A percentile compares a stretch with the other conserved stretches of the same genome.
phyloP scores from a whole-genome alignment of 2,888 invertebrate genomes.

The Drosophila anomalata region DNA sequence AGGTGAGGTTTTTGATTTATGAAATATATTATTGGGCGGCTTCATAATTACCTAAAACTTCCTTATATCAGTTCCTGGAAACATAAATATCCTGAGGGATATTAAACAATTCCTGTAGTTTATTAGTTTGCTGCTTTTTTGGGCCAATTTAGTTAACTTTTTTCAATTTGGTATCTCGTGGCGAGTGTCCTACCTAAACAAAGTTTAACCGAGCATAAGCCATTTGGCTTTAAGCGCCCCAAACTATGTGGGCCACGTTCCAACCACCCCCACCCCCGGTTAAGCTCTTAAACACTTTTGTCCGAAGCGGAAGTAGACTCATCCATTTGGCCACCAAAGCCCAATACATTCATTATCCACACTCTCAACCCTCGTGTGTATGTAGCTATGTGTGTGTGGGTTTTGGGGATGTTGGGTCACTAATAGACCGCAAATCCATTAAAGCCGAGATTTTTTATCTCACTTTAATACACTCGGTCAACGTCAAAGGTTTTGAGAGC shows the following conservation, averaged over 20 bases:
- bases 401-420: slow-evolving; percentile 45
- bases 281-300: slow-evolving; percentile 59
- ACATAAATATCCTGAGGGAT: neutral
- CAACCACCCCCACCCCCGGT: slow-evolving; percentile 3
- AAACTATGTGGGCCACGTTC: slow-evolving; percentile 26
- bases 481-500: slow-evolving; percentile 70
- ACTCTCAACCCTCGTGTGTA: slow-evolving; percentile 13
- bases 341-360: slow-evolving; percentile 74
- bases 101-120: neutral
- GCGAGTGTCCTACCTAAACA: slow-evolving; percentile 20
- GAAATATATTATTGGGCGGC: neutral
- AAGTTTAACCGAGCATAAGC: slow-evolving; percentile 45
- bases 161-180: slow-evolving; percentile 1
- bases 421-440: slow-evolving; percentile 80
- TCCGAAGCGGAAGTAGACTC: slow-evolving; percentile 64
- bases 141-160: neutral
- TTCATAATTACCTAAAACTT: neutral
- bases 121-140: neutral
- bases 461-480: slow-evolving; percentile 77
- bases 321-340: slow-evolving; percentile 66
- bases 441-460: slow-evolving; percentile 79
- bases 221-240: slow-evolving; percentile 32
- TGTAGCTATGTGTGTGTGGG: slow-evolving; percentile 14
- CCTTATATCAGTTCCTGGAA: neutral
- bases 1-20: slow-evolving; percentile 74